Conservation (phyloP, 2,888 invertebrate species). For the Amphipyra berbera region DNA sequence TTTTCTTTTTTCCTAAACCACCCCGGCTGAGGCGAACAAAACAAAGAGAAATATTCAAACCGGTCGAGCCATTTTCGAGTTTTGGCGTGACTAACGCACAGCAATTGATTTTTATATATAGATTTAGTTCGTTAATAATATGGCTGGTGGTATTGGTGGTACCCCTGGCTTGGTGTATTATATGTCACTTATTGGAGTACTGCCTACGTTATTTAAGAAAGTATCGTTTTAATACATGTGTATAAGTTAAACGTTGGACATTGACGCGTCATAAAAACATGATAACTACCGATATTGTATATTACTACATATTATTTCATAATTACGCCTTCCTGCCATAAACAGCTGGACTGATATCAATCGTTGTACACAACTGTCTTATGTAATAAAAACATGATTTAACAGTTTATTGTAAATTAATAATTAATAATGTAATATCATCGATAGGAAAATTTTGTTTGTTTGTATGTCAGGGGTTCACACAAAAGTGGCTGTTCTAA, state of each 20-base stretch:
- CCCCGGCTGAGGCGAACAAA: no score
- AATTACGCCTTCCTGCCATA: conserved; percentile 46
- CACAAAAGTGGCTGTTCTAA: background rate
- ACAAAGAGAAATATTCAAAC: no score
- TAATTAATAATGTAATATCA: background rate
- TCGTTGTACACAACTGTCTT: conserved; percentile 34
- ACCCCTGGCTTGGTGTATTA: no score
- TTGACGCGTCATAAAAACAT: conserved; percentile 24
- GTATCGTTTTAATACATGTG: background rate
- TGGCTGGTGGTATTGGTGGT: no score
- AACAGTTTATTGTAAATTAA: conserved; percentile 14
- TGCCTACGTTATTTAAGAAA: no score
- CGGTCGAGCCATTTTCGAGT: no score
- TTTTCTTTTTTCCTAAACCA: no score
- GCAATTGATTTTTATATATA: no score
- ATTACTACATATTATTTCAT: conserved; percentile 42
- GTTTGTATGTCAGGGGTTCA: background rate
- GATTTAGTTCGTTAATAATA: no score
- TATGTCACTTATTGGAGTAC: no score
- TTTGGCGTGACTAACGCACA: no score
- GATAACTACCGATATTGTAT: conserved; percentile 43
- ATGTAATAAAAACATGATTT: conserved; percentile 35
- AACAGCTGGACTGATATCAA: conserved; percentile 53
- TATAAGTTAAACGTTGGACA: conserved; percentile 23
- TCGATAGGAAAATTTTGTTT: background rate